Conservation (phyloP, 2,888 invertebrate genomes). For the Eilema sororculum region DNA sequence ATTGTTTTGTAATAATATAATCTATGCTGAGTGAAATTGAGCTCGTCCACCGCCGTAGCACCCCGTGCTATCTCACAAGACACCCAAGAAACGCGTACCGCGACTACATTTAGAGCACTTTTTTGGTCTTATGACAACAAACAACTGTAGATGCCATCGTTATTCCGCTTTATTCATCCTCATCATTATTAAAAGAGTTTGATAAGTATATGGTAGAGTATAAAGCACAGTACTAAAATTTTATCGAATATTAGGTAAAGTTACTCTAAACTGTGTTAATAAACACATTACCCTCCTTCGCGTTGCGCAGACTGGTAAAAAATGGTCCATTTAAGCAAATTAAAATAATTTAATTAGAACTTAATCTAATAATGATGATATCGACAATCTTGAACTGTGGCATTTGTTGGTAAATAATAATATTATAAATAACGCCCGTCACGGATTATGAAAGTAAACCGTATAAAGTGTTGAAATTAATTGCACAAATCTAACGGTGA, state of each 20-base stretch:
- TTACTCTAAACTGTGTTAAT: too few relatives aligned
- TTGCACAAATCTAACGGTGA: conserved; percentile 43
- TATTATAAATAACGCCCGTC: conserved; percentile 25
- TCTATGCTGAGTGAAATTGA: too few relatives aligned
- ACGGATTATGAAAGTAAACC: conserved; percentile 33
- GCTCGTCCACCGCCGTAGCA: too few relatives aligned
- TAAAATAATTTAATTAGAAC: conserved; percentile 20
- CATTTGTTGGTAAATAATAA: conserved; percentile 31
- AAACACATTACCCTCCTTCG: not conserved
- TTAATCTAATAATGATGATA: conserved; percentile 23
- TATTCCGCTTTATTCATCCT: not conserved
- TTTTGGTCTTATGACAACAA: too few relatives aligned
- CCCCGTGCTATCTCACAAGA: too few relatives aligned
- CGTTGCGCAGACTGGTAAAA: not conserved
- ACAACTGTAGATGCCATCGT: not conserved
- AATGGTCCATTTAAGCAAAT: conserved; percentile 8
- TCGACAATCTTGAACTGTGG: conserved; percentile 28
- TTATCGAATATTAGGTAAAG: not conserved
- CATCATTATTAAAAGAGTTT: not conserved
- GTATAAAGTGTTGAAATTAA: conserved; percentile 37
- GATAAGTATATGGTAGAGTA: too few relatives aligned
- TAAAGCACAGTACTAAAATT: not conserved
- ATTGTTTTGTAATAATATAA: too few relatives aligned
- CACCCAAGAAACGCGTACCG: too few relatives aligned
- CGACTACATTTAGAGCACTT: too few relatives aligned